These are phyloP conservation scores for Hemicrepidius hirtus DNA, from an alignment of 2,888 invertebrate species.

Conservation along the genomic window DNA sequence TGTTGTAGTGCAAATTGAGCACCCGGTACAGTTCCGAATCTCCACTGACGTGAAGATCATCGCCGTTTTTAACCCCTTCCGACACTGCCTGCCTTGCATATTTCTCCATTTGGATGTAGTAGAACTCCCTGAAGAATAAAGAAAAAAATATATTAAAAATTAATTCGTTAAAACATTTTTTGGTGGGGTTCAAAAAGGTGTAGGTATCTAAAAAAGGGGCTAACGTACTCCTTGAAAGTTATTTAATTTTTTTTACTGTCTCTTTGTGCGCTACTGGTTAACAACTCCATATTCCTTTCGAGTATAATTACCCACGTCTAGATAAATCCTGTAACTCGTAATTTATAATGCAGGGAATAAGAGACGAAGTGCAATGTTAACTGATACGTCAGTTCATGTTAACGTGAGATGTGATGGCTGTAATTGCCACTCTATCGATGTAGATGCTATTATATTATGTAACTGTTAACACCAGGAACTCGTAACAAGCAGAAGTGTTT, in stretches of 20 bases:
- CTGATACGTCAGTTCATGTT: conserved; percentile 40
- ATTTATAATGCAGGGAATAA: conserved; percentile 38
- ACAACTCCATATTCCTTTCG: background rate
- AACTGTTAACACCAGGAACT: conserved; percentile 43
- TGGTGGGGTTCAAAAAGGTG: no score
- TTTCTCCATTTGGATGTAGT: conserved; percentile 99
- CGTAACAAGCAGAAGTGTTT: conserved; percentile 46
- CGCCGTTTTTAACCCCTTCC: conserved; percentile 94
- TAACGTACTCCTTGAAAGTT: no score
- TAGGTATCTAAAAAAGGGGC: no score
- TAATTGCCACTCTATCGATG: conserved; percentile 68
- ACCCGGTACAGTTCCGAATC: conserved; percentile 99
- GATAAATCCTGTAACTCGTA: conserved; percentile 1
- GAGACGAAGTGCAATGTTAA: conserved; percentile 38
- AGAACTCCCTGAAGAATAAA: conserved; percentile 95
- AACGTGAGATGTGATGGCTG: conserved; percentile 56
- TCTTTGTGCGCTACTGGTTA: background rate
- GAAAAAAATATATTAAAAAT: conserved; percentile 48
- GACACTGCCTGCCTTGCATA: conserved; percentile 98
- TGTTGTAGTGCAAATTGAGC: conserved; percentile 98
- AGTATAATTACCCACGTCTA: no score
- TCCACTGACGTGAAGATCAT: conserved; percentile 94
- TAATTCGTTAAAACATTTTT: no score
- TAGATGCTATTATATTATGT: conserved; percentile 61
- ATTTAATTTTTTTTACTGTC: no score